A percentile compares a stretch with the other conserved stretches of the same genome.
Conservation (phyloP, 53 echinoderm and acorn worm genomes). For the Temnopleurus reevesii region DNA sequence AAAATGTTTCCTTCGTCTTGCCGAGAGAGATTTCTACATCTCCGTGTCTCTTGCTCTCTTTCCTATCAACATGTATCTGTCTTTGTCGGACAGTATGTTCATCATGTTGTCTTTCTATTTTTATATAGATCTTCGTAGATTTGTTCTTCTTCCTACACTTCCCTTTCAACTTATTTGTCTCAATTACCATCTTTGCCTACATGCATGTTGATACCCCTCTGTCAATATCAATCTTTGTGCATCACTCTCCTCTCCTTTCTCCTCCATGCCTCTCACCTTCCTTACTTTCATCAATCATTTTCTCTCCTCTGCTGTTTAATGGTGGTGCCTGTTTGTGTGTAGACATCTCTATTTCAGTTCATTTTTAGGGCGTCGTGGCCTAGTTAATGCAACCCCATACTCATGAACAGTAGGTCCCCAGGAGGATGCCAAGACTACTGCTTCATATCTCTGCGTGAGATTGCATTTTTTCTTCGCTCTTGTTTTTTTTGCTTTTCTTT, state of each 20-base stretch:
- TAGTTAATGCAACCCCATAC: conserved; percentile 12
- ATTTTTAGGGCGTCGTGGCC: background rate
- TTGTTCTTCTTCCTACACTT: background rate
- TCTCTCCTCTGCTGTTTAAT: background rate
- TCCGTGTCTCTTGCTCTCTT: background rate
- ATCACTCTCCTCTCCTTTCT: background rate
- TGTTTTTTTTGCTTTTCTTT: background rate
- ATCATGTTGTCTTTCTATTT: background rate
- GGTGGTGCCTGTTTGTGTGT: background rate
- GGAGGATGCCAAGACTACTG: background rate
- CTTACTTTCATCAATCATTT: background rate
- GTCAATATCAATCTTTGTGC: too few relatives aligned
- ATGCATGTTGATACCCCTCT: too few relatives aligned
- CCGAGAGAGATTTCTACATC: too few relatives aligned
- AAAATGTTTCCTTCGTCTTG: background rate
- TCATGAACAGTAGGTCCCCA: conserved; percentile 10
- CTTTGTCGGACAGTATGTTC: background rate
- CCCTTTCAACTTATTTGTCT: background rate
- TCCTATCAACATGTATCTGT: background rate
- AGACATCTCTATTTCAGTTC: conserved; percentile 18
- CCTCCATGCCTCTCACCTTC: background rate
- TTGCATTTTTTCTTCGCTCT: background rate
- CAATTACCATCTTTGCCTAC: too few relatives aligned
- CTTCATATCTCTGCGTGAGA: conserved; percentile 7
- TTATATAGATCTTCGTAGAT: background rate